These are phyloP conservation scores for Bicyclus anynana DNA, from an alignment of 1,140 invertebrate genomes.

Conservation along the genomic window DNA sequence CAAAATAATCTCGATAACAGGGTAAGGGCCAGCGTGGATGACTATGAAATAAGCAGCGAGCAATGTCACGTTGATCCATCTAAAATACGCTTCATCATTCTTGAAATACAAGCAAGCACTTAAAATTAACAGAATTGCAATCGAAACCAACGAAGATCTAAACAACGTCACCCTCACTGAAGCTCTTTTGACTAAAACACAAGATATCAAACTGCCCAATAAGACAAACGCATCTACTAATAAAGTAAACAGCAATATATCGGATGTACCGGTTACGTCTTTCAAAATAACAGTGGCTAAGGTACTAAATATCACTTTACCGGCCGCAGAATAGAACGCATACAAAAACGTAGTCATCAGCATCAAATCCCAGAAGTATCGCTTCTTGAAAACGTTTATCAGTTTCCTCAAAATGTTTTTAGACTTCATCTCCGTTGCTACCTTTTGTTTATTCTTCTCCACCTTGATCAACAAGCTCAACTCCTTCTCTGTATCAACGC, in stretches of 20 bases:
- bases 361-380: constrained; percentile 21
- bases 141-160: too few species aligned
- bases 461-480: constrained; percentile 1
- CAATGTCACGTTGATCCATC: too few species aligned
- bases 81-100: too few species aligned
- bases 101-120: too few species aligned
- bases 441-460: constrained; percentile 11
- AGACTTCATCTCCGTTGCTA: neutral
- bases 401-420: constrained; percentile 11
- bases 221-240: neutral
- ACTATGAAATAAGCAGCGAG: too few species aligned
- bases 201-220: neutral
- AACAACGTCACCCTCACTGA: neutral
- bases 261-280: constrained; percentile 18
- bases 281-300: constrained; percentile 1
- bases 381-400: constrained; percentile 8
- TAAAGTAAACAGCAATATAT: constrained; percentile 1
- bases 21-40: too few species aligned
- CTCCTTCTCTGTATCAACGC: neutral
- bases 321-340: neutral
- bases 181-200: neutral
- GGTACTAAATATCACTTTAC: constrained; percentile 3
- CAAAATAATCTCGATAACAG: too few species aligned
- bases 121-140: too few species aligned
- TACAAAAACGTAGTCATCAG: neutral